phyloP scores from a whole-genome alignment of 2,797 vertebrate genomes.

The Poecilia gillii region DNA sequence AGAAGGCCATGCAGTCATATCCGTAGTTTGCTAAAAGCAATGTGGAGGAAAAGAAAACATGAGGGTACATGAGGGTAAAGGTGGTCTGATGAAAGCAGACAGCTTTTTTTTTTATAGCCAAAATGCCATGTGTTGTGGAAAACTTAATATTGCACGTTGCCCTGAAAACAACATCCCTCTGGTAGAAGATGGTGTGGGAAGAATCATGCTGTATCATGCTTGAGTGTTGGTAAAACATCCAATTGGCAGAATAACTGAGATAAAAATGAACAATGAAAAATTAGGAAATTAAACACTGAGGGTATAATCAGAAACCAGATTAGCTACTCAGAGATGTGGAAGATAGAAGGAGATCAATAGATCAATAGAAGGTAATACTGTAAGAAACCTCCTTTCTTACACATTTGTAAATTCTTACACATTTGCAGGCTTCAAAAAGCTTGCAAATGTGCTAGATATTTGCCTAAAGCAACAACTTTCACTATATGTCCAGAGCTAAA shows the following conservation, averaged over 20 bases:
- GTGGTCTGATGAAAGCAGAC: neutral
- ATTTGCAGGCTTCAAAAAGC: neutral
- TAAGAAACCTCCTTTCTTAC: neutral
- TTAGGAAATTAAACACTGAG: neutral
- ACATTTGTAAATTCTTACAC: too few relatives aligned
- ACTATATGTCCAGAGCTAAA: neutral
- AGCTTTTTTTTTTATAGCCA: neutral
- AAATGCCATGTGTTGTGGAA: neutral
- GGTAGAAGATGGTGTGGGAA: neutral
- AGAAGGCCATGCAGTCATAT: neutral
- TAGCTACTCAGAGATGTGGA: neutral
- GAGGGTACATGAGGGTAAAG: neutral
- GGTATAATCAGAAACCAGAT: neutral
- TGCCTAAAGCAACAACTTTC: neutral
- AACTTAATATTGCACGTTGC: neutral
- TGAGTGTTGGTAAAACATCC: neutral
- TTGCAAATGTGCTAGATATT: neutral
- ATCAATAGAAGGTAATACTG: neutral
- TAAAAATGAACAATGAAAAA: neutral
- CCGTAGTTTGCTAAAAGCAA: neutral
- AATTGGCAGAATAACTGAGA: neutral
- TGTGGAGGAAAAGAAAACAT: neutral
- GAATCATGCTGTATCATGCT: neutral
- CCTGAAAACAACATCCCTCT: neutral
- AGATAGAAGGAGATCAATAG: neutral